Conservation (phyloP, 2,888 invertebrate genomes). For the Anthophora plumipes region DNA sequence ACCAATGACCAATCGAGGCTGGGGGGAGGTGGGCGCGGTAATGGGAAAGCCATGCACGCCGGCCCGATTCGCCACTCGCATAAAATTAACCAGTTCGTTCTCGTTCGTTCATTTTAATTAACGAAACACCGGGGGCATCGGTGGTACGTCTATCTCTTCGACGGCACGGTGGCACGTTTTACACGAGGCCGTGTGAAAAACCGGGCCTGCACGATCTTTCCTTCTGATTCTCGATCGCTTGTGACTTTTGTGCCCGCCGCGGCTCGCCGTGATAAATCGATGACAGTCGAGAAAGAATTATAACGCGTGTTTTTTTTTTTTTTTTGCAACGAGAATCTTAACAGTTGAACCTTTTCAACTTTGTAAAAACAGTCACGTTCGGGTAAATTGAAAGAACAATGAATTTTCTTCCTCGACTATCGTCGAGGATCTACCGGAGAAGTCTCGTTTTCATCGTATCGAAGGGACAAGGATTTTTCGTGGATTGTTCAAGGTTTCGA, state of each 20-base stretch:
- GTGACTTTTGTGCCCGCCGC: not conserved
- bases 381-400: too few relatives aligned
- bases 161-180: constrained; percentile 35
- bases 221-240: not conserved
- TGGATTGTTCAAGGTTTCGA: not conserved
- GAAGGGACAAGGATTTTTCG: constrained; percentile 7
- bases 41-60: constrained; percentile 83
- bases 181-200: constrained; percentile 46
- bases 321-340: too few relatives aligned
- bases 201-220: constrained; percentile 20
- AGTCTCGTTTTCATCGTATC: not conserved
- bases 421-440: too few relatives aligned
- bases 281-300: too few relatives aligned
- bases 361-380: too few relatives aligned
- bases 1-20: constrained; percentile 74
- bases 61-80: constrained; percentile 80
- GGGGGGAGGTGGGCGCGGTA: constrained; percentile 73
- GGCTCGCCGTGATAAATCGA: constrained; percentile 15
- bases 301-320: too few relatives aligned
- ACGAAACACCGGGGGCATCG: constrained; percentile 81
- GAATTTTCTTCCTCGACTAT: too few relatives aligned
- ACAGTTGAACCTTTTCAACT: too few relatives aligned
- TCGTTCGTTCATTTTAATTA: constrained; percentile 82
- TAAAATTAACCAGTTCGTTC: constrained; percentile 82
- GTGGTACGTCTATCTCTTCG: constrained; percentile 70